A percentile compares a stretch with the other conserved stretches of the same genome.
Evolutionary conservation across 1,140 invertebrate genomes (phyloP).

Genomic region (Drosophila saltans): DNA sequence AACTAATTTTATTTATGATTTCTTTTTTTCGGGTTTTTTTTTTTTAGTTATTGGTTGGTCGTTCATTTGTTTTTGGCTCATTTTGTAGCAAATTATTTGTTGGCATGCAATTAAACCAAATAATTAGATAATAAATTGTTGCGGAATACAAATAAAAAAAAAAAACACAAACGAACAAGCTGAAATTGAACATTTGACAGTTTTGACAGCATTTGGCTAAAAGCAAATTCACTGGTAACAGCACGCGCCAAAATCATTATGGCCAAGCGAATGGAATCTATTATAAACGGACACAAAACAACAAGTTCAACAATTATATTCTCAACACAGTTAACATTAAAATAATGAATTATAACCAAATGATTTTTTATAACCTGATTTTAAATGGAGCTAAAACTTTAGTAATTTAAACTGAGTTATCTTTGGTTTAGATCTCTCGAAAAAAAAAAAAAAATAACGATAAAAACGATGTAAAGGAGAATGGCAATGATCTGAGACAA

Average conservation of each 20-base stretch:
- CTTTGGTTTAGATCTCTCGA: no score
- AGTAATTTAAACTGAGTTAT: no score
- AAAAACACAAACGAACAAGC: background rate
- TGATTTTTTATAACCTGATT: background rate
- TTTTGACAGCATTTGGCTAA: conserved; percentile 16
- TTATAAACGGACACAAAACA: background rate
- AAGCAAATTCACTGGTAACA: conserved; percentile 19
- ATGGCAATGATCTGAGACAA: no score
- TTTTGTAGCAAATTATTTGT: conserved; percentile 14
- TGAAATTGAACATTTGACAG: conserved; percentile 3
- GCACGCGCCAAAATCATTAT: conserved; percentile 19
- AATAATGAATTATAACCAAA: background rate
- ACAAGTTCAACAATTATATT: conserved; percentile 2
- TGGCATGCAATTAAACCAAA: conserved; percentile 12
- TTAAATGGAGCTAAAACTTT: background rate
- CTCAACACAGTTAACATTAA: background rate
- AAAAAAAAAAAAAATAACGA: no score
- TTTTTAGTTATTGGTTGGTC: background rate
- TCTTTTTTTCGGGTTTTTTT: conserved; percentile 27
- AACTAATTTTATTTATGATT: conserved; percentile 9
- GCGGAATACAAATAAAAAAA: background rate
- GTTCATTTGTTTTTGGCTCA: conserved; percentile 31
- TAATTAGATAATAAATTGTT: conserved; percentile 14
- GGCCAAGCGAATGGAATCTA: conserved; percentile 1
- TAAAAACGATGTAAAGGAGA: no score